phyloP scores from a whole-genome alignment of 2,888 invertebrate genomes.

The Branchellion lobata region DNA sequence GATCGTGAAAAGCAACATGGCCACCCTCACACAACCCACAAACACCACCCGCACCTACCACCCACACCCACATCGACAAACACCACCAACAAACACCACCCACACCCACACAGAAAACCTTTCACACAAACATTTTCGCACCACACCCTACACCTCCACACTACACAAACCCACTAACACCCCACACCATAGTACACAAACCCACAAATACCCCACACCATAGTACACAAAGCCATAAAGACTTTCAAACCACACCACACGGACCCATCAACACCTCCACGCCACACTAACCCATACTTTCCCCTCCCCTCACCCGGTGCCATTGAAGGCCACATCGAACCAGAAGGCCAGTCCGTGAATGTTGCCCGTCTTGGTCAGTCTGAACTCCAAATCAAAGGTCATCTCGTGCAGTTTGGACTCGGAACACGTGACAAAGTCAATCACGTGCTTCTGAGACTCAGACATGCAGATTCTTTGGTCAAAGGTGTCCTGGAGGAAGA shows the following conservation, averaged over 20 bases:
- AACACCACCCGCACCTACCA: too few species aligned
- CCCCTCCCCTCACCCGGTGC: conserved; percentile 64
- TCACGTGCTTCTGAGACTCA: conserved; percentile 84
- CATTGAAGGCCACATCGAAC: conserved; percentile 97
- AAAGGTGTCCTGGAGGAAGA: conserved; percentile 78
- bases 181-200: background rate
- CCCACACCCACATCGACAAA: too few species aligned
- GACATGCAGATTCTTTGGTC: conserved; percentile 95
- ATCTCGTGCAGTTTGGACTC: conserved; percentile 92
- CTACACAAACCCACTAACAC: too few species aligned
- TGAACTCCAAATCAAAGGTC: conserved; percentile 90
- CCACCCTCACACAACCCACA: too few species aligned
- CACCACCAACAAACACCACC: too few species aligned
- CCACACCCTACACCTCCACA: too few species aligned
- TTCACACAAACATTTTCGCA: too few species aligned
- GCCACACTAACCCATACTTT: background rate
- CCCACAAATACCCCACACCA: too few species aligned
- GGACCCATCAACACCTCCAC: background rate
- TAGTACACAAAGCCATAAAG: background rate
- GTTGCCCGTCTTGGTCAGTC: conserved; percentile 85
- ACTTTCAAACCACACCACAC: conserved; percentile 5
- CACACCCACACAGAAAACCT: too few species aligned
- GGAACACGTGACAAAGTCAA: conserved; percentile 86
- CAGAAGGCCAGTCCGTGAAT: conserved; percentile 97
- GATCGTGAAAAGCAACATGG: too few species aligned